phyloP scores from a whole-genome alignment of 2,888 invertebrate genomes.

The Aporophyla nigra region DNA sequence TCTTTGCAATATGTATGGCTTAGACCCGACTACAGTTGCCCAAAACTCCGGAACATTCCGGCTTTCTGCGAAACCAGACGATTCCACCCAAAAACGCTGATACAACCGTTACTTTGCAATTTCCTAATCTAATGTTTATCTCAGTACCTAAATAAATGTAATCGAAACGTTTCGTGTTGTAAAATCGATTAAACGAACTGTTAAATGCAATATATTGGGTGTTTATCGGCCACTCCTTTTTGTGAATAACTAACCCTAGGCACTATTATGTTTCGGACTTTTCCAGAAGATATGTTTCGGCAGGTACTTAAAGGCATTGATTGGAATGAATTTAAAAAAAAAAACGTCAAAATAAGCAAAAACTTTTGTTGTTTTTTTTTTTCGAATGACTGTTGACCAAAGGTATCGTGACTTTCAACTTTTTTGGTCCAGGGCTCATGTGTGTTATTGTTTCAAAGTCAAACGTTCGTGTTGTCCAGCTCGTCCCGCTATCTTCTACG shows the following conservation, averaged over 20 bases:
- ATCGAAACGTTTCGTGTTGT: slow-evolving; percentile 49
- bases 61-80: slow-evolving; percentile 1
- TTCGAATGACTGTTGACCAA: not conserved
- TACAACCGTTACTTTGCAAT: slow-evolving; percentile 33
- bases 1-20: slow-evolving; percentile 55
- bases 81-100: slow-evolving; percentile 28
- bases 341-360: not conserved
- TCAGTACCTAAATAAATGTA: slow-evolving; percentile 47
- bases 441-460: not conserved
- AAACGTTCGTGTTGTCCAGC: not conserved
- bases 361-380: not conserved
- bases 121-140: slow-evolving; percentile 54
- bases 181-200: slow-evolving; percentile 50
- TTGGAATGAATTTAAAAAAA: not conserved
- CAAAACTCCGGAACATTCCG: slow-evolving; percentile 29
- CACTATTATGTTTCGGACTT: slow-evolving; percentile 44
- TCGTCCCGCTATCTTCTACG: not conserved
- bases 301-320: not conserved
- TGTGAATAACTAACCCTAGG: slow-evolving; percentile 41
- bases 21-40: slow-evolving; percentile 12
- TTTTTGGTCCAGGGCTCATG: not conserved
- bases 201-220: slow-evolving; percentile 53
- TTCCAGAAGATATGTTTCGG: slow-evolving; percentile 39
- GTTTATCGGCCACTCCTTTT: slow-evolving; percentile 61
- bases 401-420: not conserved